Percentiles rank a stretch among this genome's conserved stretches.
Conservation (phyloP, 2,113 vertebrate species). For the Hystrix cristata region DNA sequence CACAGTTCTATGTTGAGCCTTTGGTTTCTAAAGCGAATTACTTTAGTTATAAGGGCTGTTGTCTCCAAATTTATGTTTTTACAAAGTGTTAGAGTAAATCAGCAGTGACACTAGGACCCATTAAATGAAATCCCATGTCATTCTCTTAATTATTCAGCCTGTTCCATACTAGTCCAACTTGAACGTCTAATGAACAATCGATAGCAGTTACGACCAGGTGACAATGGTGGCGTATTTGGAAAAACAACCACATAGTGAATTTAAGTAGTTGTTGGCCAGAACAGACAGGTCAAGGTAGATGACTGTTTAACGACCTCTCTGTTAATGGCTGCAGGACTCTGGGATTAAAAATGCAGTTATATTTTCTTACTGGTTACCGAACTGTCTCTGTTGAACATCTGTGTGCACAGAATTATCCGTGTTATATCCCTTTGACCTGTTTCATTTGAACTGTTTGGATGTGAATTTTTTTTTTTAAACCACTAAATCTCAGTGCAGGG, state of each 20-base stretch:
- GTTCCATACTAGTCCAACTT: background rate
- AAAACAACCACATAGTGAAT: slow-evolving; percentile 37
- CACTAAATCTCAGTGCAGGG: slow-evolving; percentile 87
- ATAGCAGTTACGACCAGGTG: background rate
- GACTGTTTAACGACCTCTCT: background rate
- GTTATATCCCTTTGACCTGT: slow-evolving; percentile 85
- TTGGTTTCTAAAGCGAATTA: slow-evolving; percentile 40
- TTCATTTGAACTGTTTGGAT: slow-evolving; percentile 87
- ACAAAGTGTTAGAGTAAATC: background rate
- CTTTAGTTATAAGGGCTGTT: background rate
- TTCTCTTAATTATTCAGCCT: background rate
- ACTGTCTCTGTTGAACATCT: slow-evolving; percentile 88
- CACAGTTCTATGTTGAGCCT: background rate
- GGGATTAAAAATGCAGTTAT: slow-evolving; percentile 67
- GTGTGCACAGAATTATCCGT: slow-evolving; percentile 82
- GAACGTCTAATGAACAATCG: background rate
- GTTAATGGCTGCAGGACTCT: background rate
- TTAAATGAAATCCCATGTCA: background rate
- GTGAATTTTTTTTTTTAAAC: slow-evolving; percentile 74
- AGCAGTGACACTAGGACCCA: background rate
- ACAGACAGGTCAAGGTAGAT: slow-evolving; percentile 60
- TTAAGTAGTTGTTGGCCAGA: slow-evolving; percentile 14
- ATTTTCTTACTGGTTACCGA: slow-evolving; percentile 76
- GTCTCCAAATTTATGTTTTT: slow-evolving; percentile 53
- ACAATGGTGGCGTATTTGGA: slow-evolving; percentile 31